Evolutionary conservation across 2,888 invertebrate genomes (phyloP), one percentile per base, ranked within the genome.

Genomic region (Biston stratarius): DNA sequence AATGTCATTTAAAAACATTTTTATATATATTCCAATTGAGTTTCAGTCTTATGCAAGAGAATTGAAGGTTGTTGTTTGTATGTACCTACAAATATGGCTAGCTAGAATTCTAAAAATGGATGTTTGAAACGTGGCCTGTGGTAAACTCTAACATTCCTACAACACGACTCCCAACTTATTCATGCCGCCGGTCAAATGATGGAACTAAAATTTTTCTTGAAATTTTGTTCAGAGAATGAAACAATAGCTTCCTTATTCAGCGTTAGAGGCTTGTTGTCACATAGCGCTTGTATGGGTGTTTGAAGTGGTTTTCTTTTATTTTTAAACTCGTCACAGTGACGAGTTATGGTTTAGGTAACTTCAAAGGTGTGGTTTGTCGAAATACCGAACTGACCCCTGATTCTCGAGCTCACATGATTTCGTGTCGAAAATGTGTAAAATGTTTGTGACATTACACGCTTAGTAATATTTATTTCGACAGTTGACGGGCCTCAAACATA

Each of bases 21-120:
- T 34, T 15, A 12, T 10, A 52, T 48, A 59, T 11, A 36, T 57
- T 6, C 33, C 36, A 59, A 49, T 10, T n/a, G 40, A 60, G 38
- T 61, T 66, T 57, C 61, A 60, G 51, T 49, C 56, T 58, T 69
- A 71, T 67, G 33, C 40, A 67, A 71, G 64, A 67, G 49, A 11
- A n/a, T 11, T 14, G 69, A 77, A 75, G 71, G 70, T 69, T 58
- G 57, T 24, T 52, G 67, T 80, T 74, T 44, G 52, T 6, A 77
- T 60, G 73, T 74, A 36, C 6, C 77, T 82, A 80, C 83, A 82
- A 80, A 77, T 76, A 74, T 77, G 83, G 77, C 70, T 69, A 42
- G 63, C 69, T 64, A 75, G 70, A 74, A 76, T 81, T 76, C 76
- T 76, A 80, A 77, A 82, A 82, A 83, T 78, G 76, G 75, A 81